Evolutionary conservation across 2,888 invertebrate genomes (phyloP).

Genomic region (Tillus elongatus): DNA sequence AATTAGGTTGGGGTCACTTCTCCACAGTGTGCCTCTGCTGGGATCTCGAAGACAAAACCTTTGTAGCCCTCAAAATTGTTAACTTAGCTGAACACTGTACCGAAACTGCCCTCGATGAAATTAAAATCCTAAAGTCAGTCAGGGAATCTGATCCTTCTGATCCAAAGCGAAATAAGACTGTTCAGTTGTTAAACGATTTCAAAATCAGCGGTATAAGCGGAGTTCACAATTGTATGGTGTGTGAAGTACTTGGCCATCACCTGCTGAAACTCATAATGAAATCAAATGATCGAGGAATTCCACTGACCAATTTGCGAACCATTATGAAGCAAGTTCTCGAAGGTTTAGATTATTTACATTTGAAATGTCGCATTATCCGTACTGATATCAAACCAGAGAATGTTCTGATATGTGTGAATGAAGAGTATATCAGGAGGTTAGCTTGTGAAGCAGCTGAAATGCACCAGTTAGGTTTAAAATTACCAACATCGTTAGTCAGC

Average conservation of each 20-base stretch:
- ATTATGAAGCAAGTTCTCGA: slow-evolving; percentile 93
- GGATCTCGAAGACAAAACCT: slow-evolving; percentile 90
- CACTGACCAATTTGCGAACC: slow-evolving; percentile 86
- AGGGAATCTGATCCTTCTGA: slow-evolving; percentile 88
- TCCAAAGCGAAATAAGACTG: slow-evolving; percentile 90
- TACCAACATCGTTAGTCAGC: slow-evolving; percentile 85
- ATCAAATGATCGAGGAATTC: slow-evolving; percentile 97
- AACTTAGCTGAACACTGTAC: slow-evolving; percentile 99
- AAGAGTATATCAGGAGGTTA: slow-evolving; percentile 76
- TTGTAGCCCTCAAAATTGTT: slow-evolving; percentile 97
- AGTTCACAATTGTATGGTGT: slow-evolving; percentile 98
- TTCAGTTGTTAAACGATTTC: slow-evolving; percentile 96
- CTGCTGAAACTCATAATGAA: slow-evolving; percentile 95
- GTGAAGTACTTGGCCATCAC: slow-evolving; percentile 97
- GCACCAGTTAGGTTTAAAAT: slow-evolving; percentile 82
- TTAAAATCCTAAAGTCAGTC: slow-evolving; percentile 92
- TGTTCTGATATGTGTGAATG: slow-evolving; percentile 87
- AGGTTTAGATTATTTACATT: slow-evolving; percentile 93
- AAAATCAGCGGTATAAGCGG: slow-evolving; percentile 98
- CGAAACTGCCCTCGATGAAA: slow-evolving; percentile 98
- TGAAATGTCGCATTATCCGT: slow-evolving; percentile 93
- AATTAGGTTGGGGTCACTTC: slow-evolving; percentile 98
- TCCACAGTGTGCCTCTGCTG: slow-evolving; percentile 99
- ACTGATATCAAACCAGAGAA: slow-evolving; percentile 93
- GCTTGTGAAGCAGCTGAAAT: slow-evolving; percentile 93